These are phyloP conservation scores for Plagodis dolabraria DNA, from an alignment of 2,888 invertebrate species.

Conservation along the genomic window DNA sequence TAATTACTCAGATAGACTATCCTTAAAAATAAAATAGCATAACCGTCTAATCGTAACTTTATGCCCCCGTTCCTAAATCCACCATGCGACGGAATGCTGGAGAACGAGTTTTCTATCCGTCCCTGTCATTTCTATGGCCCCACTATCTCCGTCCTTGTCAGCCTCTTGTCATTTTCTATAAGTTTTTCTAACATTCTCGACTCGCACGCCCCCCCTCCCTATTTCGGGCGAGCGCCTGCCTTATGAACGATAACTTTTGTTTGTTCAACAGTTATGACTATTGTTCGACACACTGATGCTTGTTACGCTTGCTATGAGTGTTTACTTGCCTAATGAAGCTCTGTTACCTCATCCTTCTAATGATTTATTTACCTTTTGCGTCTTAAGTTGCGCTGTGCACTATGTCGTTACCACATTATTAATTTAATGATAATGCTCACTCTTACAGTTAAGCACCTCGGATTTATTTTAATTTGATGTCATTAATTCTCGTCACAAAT, in stretches of 20 bases:
- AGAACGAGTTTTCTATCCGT: slow-evolving; percentile 81
- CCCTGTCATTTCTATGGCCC: slow-evolving; percentile 71
- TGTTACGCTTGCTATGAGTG: slow-evolving; percentile 74
- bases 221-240: slow-evolving; percentile 76
- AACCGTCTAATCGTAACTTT: slow-evolving; percentile 82
- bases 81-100: slow-evolving; percentile 83
- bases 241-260: slow-evolving; percentile 74
- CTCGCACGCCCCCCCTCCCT: slow-evolving; percentile 74
- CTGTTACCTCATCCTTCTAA: slow-evolving; percentile 64
- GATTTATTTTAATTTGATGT: slow-evolving; percentile 35
- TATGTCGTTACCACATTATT: slow-evolving; percentile 21
- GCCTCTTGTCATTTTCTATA: slow-evolving; percentile 84
- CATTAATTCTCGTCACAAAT: slow-evolving; percentile 39
- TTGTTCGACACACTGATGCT: slow-evolving; percentile 79
- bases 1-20: slow-evolving; percentile 62
- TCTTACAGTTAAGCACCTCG: slow-evolving; percentile 26
- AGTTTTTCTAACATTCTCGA: slow-evolving; percentile 84
- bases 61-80: slow-evolving; percentile 85
- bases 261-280: slow-evolving; percentile 78
- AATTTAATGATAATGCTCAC: slow-evolving; percentile 28
- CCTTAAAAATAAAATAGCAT: slow-evolving; percentile 80
- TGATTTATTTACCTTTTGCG: slow-evolving; percentile 41
- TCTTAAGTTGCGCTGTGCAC: slow-evolving; percentile 21
- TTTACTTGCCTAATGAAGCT: slow-evolving; percentile 74
- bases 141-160: slow-evolving; percentile 73